A percentile compares a stretch with the other conserved stretches of the same genome.
phyloP scores from a whole-genome alignment of 2,113 vertebrate genomes.

The Chaetorhynchus papuensis region DNA sequence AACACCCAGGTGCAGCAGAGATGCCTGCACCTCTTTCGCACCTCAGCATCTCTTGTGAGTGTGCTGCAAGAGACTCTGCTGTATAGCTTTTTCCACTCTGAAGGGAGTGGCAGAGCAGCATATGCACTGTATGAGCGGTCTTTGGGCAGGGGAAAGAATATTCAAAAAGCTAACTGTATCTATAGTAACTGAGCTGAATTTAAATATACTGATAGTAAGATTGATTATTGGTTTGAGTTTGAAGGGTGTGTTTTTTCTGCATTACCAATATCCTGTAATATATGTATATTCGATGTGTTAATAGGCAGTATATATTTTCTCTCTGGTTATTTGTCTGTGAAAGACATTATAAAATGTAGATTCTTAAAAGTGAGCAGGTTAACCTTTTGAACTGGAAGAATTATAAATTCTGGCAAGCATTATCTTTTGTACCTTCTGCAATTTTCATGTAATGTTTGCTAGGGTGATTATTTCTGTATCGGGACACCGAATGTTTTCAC shows the following conservation, averaged over 20 bases:
- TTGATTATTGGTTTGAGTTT: neutral
- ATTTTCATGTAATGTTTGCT: neutral
- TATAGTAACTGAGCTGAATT: neutral
- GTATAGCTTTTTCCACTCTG: neutral
- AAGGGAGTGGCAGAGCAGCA: slow-evolving; percentile 17
- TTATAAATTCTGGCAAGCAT: neutral
- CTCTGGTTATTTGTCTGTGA: neutral
- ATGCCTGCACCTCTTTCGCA: neutral
- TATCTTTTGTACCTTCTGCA: neutral
- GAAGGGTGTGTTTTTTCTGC: neutral
- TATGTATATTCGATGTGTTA: neutral
- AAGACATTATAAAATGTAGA: neutral
- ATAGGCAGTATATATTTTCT: neutral
- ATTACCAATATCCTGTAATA: neutral
- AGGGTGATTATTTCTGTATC: neutral
- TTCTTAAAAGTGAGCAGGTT: neutral
- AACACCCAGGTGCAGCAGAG: neutral
- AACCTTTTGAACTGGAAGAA: neutral
- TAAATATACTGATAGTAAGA: neutral
- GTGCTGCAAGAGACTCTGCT: neutral
- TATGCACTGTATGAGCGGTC: neutral
- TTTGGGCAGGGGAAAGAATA: neutral
- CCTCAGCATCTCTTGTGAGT: neutral
- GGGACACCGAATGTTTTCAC: neutral
- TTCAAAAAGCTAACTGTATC: neutral